Evolutionary conservation across 2,797 vertebrate species (phyloP).

Genomic region (Bryconaethiops microstoma): DNA sequence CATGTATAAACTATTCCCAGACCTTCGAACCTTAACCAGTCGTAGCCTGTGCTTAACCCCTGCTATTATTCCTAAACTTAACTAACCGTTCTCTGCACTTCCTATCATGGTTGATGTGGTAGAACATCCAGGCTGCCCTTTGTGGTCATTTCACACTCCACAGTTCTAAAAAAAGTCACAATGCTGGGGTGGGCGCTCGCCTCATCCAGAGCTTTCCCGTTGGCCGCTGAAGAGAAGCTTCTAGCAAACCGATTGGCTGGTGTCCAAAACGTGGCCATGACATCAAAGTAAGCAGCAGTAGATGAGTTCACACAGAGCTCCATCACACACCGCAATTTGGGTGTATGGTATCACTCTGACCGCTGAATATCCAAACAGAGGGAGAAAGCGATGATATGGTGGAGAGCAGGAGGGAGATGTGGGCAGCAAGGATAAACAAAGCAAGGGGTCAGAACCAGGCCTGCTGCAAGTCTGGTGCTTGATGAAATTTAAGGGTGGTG

Average conservation of each 20-base stretch:
- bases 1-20: slow-evolving; percentile 25
- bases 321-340: slow-evolving; percentile 20
- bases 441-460: not conserved
- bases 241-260: slow-evolving; percentile 36
- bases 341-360: slow-evolving; percentile 21
- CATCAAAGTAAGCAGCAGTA: slow-evolving; percentile 22
- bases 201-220: not conserved
- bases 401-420: not conserved
- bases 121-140: not conserved
- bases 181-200: not conserved
- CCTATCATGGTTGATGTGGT: not conserved
- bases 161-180: not conserved
- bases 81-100: not conserved
- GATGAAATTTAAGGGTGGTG: not conserved
- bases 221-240: slow-evolving; percentile 3
- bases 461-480: not conserved
- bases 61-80: not conserved
- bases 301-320: slow-evolving; percentile 27
- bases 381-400: not conserved
- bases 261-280: slow-evolving; percentile 35
- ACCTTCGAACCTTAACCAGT: slow-evolving; percentile 30
- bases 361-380: slow-evolving; percentile 17
- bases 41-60: not conserved
- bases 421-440: slow-evolving; percentile 4
- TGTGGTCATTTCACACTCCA: slow-evolving; percentile 20